Conservation (phyloP, 1,140 invertebrate species). For the Tetramorium simillimum region DNA sequence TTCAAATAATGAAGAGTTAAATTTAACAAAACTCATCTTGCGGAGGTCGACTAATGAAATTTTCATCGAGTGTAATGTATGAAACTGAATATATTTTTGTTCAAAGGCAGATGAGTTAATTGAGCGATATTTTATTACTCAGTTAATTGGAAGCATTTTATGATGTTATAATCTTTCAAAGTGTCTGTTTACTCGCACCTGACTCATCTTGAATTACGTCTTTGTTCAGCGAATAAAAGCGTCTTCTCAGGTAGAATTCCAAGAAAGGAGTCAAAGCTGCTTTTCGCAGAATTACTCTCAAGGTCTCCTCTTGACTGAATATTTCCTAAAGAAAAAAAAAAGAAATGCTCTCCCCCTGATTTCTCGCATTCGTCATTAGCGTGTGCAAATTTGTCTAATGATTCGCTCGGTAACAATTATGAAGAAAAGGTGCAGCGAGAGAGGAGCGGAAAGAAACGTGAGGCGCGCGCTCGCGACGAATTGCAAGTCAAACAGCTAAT, state of each 20-base stretch:
- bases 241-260: slow-evolving; percentile 38
- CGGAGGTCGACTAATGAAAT: not conserved
- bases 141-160: not conserved
- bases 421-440: not conserved
- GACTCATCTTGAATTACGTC: not conserved
- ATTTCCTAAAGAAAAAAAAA: not conserved
- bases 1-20: not conserved
- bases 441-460: too few relatives aligned
- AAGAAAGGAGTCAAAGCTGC: slow-evolving; percentile 36
- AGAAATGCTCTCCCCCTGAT: not conserved
- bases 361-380: not conserved
- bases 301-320: slow-evolving; percentile 4
- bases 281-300: not conserved
- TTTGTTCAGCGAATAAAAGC: slow-evolving; percentile 49
- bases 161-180: slow-evolving; percentile 1
- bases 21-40: not conserved
- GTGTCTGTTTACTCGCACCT: not conserved
- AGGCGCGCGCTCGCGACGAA: slow-evolving; percentile 21
- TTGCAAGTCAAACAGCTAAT: slow-evolving; percentile 68
- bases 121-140: slow-evolving; percentile 1
- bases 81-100: not conserved
- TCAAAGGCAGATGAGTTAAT: not conserved
- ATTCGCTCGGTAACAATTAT: not conserved
- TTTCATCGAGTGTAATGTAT: not conserved
- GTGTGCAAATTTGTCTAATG: not conserved